Conservation (phyloP, 2,888 invertebrate genomes). For the Ernsta delagoae region DNA sequence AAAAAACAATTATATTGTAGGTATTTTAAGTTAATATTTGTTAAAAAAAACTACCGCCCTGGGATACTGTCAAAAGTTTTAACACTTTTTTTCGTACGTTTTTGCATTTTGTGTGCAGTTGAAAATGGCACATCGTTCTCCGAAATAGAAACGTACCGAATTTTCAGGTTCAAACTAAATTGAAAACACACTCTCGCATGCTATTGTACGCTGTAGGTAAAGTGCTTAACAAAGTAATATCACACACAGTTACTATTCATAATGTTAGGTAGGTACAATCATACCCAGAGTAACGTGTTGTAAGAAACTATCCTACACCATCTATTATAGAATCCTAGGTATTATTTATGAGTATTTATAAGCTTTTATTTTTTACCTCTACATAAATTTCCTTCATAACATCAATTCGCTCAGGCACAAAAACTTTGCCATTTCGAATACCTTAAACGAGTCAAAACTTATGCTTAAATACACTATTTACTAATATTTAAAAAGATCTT, state of each 20-base stretch:
- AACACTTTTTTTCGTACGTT: background rate
- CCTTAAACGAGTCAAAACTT: no score
- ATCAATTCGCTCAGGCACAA: no score
- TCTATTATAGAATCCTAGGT: no score
- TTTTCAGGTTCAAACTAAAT: conserved; percentile 7
- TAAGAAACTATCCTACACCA: no score
- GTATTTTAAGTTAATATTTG: background rate
- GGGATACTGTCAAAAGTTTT: background rate
- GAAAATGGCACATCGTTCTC: background rate
- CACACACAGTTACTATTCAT: background rate
- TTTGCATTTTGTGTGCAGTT: background rate
- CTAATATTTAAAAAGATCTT: no score
- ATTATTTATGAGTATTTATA: no score
- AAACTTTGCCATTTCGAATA: no score
- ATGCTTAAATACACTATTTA: no score
- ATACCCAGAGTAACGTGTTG: no score
- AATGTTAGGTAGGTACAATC: no score
- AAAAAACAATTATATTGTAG: background rate
- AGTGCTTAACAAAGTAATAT: background rate
- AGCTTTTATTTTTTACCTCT: no score
- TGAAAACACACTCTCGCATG: background rate
- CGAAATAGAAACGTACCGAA: conserved; percentile 1
- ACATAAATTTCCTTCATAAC: no score
- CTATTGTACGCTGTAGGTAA: background rate
- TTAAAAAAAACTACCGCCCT: background rate